Evolutionary conservation across 1,140 invertebrate genomes (phyloP), one percentile per base, ranked within the genome.

Genomic region (Tetragonula clypearis): DNA sequence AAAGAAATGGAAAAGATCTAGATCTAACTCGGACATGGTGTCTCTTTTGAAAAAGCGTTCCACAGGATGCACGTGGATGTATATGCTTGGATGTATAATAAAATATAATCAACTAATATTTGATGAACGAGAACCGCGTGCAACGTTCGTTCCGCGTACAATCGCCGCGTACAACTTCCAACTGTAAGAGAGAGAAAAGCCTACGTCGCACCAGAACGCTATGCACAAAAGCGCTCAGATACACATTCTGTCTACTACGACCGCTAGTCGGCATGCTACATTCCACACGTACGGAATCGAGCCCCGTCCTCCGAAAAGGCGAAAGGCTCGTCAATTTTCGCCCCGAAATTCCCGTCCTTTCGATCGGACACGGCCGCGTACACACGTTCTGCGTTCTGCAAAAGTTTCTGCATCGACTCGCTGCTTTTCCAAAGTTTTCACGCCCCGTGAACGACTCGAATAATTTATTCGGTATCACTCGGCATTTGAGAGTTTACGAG

Each of bases 221-320:
- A 76, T 23, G 83, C 76, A 86, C 73, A 82, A 58, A 86, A 89
- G 68, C 87, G 75, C 78, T 84, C 55, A 62, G 69, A 86, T 65
- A 86, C 84, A 86, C 84, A 88, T 82, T 82, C 79, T 78, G 30
- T 85, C 88, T 90, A 90, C 88, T 90, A 90, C 88, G 82, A 82
- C 65, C 85, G 88, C 88, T 90, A 89, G 26, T 90, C 88, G 88
- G 88, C 88, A 90, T 90, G 88, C 88, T 87, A 82, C 88, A 90
- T 90, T 90, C 88, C 30, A 30, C 30, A 30, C 30, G 30, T 30
- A 30, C 30, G 30, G 23, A 3, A 1, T 23, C 23, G 1, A 62
- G 53, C 30, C 30, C 21, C 14, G 30, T n/a, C 17, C 26, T 11
- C n/a, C 6, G 15, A 30, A 30, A 30, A 35, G 19, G 35, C 11